Evolutionary conservation across 2,113 vertebrate species (phyloP), one percentile per base, ranked within the genome.

Genomic region (Clinocottus analis): DNA sequence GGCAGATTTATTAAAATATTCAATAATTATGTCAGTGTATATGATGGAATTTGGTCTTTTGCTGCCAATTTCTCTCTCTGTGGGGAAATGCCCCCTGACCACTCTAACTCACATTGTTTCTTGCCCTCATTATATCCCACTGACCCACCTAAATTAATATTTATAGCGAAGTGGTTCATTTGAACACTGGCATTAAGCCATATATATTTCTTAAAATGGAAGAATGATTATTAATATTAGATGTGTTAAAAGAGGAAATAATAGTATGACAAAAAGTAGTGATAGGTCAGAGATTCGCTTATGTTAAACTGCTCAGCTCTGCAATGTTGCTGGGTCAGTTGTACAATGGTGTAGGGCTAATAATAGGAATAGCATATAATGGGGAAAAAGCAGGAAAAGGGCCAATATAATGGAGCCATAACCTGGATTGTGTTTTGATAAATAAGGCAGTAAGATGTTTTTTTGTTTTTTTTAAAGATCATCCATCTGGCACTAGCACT

Each of bases 361-460:
- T 33, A 77, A 39, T 13, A 62, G 13, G 7, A 69, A 41, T 9
- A 43, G 19, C 8, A 37, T 56, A 17, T 23, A 35, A 3, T 10
- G 27, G 72, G 53, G 12, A 63, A 60, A 71, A 60, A 35, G 13
- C 33, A 56, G 23, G 7, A 72, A 58, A 81, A 43, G 3, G 63
- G 11, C 25, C 39, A 25, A 25, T 11, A 17, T 33, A 68, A 39
- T 41, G 45, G 21, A 61, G 53, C 43, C 35, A 65, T 77, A 55
- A 82, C 56, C 31, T 51, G 29, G 59, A 53, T 63, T 61, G 43
- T 62, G 55, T 39, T 49, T 73, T 68, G 56, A 83, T 81, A 72
- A 80, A 85, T 58, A 80, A 75, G 43, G 53, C 56, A 69, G 58
- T 33, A 62, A 68, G 60, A 51, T 71, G 55, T 39, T 79, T 39